Evolutionary conservation across 2,113 vertebrate genomes (phyloP).

Genomic region (Stercorarius parasiticus): DNA sequence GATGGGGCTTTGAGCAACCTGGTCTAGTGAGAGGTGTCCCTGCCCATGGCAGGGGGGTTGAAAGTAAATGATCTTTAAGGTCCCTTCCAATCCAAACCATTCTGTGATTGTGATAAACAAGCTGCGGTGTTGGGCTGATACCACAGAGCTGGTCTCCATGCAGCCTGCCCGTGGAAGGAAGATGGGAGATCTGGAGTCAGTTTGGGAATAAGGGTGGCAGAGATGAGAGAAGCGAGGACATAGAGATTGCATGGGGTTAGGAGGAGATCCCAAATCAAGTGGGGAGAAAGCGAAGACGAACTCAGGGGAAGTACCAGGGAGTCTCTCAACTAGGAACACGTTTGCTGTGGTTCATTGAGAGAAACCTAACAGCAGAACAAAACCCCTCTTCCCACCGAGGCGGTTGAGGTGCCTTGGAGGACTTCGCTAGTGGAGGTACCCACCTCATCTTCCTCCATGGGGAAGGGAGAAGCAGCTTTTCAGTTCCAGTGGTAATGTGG

Average conservation of each 20-base stretch:
- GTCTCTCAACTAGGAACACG: background rate
- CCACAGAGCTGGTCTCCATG: background rate
- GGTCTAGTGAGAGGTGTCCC: background rate
- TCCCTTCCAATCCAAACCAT: background rate
- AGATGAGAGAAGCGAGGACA: background rate
- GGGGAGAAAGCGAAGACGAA: background rate
- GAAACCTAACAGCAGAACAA: background rate
- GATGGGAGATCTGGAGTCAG: background rate
- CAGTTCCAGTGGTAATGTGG: background rate
- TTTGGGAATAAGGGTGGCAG: background rate
- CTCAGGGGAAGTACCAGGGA: background rate
- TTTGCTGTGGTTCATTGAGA: background rate
- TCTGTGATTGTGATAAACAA: background rate
- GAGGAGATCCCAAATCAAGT: background rate
- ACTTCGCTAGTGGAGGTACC: accelerated
- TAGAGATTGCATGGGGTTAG: background rate
- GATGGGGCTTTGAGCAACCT: background rate
- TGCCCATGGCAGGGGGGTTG: background rate
- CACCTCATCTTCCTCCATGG: accelerated
- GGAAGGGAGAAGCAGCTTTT: background rate
- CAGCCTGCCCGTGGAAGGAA: background rate
- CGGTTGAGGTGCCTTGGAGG: accelerated
- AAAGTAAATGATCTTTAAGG: background rate
- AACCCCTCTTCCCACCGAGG: background rate
- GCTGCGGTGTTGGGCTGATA: background rate